Evolutionary conservation across 2,888 invertebrate species (phyloP), one percentile per base, ranked within the genome.

Genomic region (Octodonta nipae): DNA sequence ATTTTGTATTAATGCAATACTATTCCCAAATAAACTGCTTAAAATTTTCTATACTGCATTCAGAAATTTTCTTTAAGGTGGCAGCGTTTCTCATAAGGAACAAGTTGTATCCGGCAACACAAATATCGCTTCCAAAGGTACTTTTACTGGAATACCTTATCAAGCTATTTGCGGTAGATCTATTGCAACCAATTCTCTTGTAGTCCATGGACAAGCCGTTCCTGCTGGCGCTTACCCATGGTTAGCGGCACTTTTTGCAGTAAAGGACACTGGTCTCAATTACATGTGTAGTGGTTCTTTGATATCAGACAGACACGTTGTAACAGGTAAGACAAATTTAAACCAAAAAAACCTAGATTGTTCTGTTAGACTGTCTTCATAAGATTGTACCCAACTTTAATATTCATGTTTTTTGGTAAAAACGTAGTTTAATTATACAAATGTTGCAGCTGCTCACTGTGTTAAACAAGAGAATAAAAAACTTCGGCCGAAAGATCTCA

Each of bases 191-290:
- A 60, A 55, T 36, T 45, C 50, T 3, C 41, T 61, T 15, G 46
- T 61, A 2, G 45, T 57, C 2, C 46, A 56, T 33, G 60, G 60
- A 4, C 36, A 47, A 2, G 32, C 38, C 1, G 52, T 57, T 1
- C 43, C 48, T 5, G 48, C 50, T 30, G 56, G 57, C 0, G 56
- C 57, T 5, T 59, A 54, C 36, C 63, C 63, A 5, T 63, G 63
- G 63, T 40, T 62, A 32, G 57, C 49, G 1, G 61, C 63, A 0
- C 41, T 63, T 12, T 63, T 60, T 36, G 40, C 42, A 4, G 54
- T 53, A 14, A 47, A 52, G n/a, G 41, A 47, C 4, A 43, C 47
- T 4, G 58, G 55, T 13, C 11, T 22, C n/a, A 20, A 16, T 7
- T 30, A 30, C 22, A 17, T 15, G 12, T 63, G 63, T 36, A 56